Evolutionary conservation across 2,113 vertebrate species (phyloP), one percentile per base, ranked within the genome.

Genomic region (Zosterops pallidus): DNA sequence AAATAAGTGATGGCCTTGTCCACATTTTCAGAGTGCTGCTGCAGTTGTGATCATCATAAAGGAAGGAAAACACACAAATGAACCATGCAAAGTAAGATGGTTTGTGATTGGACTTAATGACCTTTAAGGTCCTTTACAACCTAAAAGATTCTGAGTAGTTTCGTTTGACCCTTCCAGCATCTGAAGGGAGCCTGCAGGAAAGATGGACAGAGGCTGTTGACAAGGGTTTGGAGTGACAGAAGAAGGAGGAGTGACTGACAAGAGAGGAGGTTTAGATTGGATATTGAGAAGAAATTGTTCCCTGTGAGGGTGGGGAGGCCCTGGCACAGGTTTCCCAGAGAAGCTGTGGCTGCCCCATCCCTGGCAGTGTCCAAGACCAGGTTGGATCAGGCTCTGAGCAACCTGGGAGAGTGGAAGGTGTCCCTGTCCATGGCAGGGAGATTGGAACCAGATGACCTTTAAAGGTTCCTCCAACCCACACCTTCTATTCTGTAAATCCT

Each of bases 251-350:
- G 23, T 19, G 76, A 65, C 18, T 88, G 42, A 23, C 18, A 37
- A 37, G 9, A 74, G 37, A 37, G 44, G 0, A 50, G 10, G 33
- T 0, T 81, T 65, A 37, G 22, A 7, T 20, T 2, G 22, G 26
- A 33, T 37, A 44, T 44, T 0, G 0, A 22, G 52, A 44, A 59
- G 22, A 9, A 59, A 28, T 44, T 50, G 0, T 57, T 42, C 15
- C 31, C 37, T 52, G 33, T 44, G 52, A 44, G 52, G 42, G 26
- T 44, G 25, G 0, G 4, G 60, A 87, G 20, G 28, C 28, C 20
- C 53, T 83, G 59, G 37, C 16, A 63, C 28, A 67, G 41, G 52
- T 5, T 90, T 0, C 39, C 39, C 63, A 70, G 63, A 49, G 81
- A 0, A 39, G 75, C 41, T 67, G 33, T 52, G 35, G 39, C 12